Evolutionary conservation across 2,888 invertebrate genomes (phyloP).

Genomic region (Podabrus alpinus): DNA sequence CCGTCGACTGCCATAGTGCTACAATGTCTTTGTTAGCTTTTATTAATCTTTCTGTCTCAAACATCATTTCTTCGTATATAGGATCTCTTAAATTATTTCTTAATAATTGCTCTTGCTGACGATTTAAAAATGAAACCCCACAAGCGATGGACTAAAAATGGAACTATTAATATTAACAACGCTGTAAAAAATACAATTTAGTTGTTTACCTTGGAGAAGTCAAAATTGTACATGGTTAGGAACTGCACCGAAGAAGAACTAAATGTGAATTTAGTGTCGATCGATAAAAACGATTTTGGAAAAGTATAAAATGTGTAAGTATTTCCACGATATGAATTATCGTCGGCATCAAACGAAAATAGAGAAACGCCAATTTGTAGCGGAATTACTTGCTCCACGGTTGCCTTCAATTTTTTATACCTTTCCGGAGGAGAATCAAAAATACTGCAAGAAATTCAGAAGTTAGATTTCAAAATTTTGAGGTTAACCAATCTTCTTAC

Average conservation of each 20-base stretch:
- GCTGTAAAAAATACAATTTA: neutral
- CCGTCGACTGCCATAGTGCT: slow-evolving; percentile 49
- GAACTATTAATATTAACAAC: neutral
- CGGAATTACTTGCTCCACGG: slow-evolving; percentile 61
- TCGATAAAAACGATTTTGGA: slow-evolving; percentile 65
- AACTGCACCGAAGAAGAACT: slow-evolving; percentile 69
- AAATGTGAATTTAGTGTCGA: slow-evolving; percentile 65
- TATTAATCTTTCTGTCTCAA: slow-evolving; percentile 53
- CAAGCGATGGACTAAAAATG: slow-evolving; percentile 66
- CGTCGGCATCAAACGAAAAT: slow-evolving; percentile 62
- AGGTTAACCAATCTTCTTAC: slow-evolving; percentile 35
- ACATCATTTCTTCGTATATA: slow-evolving; percentile 37
- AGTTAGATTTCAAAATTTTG: slow-evolving; percentile 2
- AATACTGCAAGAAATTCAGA: slow-evolving; percentile 56
- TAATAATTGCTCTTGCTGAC: slow-evolving; percentile 56
- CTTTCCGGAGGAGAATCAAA: slow-evolving; percentile 62
- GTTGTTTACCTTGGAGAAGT: slow-evolving; percentile 71
- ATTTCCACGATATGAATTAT: slow-evolving; percentile 63
- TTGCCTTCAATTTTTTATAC: slow-evolving; percentile 59
- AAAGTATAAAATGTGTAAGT: slow-evolving; percentile 72
- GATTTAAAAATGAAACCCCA: slow-evolving; percentile 71
- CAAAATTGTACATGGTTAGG: slow-evolving; percentile 65
- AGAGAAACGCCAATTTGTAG: slow-evolving; percentile 72
- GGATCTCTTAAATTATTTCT: slow-evolving; percentile 27
- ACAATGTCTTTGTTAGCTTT: slow-evolving; percentile 48